Base-by-base conservation (phyloP, 2,888 invertebrate genomes). In the Zele albiditarsus region DNA sequence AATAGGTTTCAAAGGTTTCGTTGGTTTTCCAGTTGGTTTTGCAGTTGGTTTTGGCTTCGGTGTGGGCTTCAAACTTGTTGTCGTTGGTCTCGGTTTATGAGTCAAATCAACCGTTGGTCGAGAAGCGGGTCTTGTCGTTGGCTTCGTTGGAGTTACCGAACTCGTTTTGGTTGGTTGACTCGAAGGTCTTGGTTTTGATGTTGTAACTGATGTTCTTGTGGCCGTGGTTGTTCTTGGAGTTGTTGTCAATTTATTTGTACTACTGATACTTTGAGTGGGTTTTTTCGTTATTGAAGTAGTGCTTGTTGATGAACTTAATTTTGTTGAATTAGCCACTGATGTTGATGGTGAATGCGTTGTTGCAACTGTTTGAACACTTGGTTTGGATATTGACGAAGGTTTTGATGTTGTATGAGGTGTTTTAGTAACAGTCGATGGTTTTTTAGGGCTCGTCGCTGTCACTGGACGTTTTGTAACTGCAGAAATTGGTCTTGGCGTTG, bases 371-470 rank as follows among this genome's bases (percentile, higher is more conserved):
- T 65, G 65, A 42, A 58, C 33, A 27, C 53, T 78, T 1, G 80
- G 72, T 28, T 76, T 68, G 0, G 78, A 69, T 16, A 68, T 82
- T 1, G 74, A 23, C 3, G 82, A 79, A 31, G 88, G 84, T 25
- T 80, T 86, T 12, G 81, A 76, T 4, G 80, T 79, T 0, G 79
- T 83, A 10, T 71, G 75, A 0, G 77, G 65, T 25, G 74, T 77
- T 58, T 74, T 77, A 10, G 78, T 82, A 3, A 73, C 23, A 16
- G 78, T 74, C 4, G 80, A 75, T 14, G 78, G 73, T 0, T 80
- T 65, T 8, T 77, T 79, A 2, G 84, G 79, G 74, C 82, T 85
- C 28, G 76, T 75, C 14, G 82, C 90, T 1, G 89, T 77, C n/a
- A 63, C 66, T 3, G 77, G 53, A 31, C 65, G 53, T 62, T 46